Conservation (phyloP, 2,888 invertebrate species). For the Aporophyla lueneburgensis region DNA sequence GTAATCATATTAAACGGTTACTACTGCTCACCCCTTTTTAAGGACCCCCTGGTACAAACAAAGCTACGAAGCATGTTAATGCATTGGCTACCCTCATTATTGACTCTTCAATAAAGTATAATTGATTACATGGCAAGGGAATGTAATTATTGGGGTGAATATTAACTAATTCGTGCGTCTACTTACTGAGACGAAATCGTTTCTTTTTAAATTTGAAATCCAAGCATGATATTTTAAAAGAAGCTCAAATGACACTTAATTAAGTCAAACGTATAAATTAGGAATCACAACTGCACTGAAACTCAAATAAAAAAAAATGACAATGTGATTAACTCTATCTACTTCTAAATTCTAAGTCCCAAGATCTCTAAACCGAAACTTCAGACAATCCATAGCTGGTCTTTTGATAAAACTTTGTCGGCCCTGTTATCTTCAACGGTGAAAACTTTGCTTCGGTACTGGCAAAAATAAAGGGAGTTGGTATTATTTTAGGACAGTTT, state of each 20-base stretch:
- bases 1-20: constrained; percentile 13
- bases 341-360: neutral
- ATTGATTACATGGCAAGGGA: constrained; percentile 35
- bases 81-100: constrained; percentile 37
- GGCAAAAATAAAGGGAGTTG: constrained; percentile 5
- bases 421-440: constrained; percentile 10
- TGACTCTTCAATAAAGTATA: constrained; percentile 39
- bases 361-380: neutral
- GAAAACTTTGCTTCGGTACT: constrained; percentile 21
- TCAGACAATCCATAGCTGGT: constrained; percentile 2
- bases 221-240: neutral
- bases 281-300: neutral
- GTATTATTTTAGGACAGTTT: constrained; percentile 15
- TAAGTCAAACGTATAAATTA: neutral
- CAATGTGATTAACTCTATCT: neutral
- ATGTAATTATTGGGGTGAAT: constrained; percentile 50
- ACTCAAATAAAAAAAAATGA: neutral
- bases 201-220: neutral
- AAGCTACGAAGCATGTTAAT: constrained; percentile 41
- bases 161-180: neutral
- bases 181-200: neutral
- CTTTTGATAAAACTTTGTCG: constrained; percentile 28
- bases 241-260: neutral
- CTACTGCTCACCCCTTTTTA: constrained; percentile 5
- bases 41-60: constrained; percentile 16